These are phyloP conservation scores for Ibidorhyncha struthersii DNA, from an alignment of 2,113 vertebrate species.

Conservation along the genomic window DNA sequence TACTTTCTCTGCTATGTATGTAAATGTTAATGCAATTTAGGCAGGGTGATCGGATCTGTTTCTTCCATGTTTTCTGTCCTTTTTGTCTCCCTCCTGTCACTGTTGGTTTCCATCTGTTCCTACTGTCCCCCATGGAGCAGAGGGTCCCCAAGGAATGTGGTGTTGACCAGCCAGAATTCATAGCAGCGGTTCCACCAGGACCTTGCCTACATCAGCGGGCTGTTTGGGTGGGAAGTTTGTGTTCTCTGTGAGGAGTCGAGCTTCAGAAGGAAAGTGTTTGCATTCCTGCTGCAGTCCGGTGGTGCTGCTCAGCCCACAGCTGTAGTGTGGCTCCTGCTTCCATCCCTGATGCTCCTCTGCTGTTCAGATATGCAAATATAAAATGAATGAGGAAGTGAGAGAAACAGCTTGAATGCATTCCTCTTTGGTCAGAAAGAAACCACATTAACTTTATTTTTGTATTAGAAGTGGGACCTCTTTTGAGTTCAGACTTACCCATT, in stretches of 20 bases:
- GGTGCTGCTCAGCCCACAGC: background rate
- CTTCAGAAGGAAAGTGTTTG: background rate
- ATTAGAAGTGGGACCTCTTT: background rate
- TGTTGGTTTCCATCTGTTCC: background rate
- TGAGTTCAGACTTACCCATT: background rate
- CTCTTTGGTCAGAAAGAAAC: background rate
- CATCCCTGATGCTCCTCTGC: background rate
- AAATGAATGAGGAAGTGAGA: background rate
- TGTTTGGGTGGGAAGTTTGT: background rate
- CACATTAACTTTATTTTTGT: background rate
- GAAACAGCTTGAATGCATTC: background rate
- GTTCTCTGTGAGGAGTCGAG: background rate
- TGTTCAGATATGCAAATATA: background rate
- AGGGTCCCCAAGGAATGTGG: background rate
- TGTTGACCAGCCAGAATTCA: background rate
- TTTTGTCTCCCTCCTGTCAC: background rate
- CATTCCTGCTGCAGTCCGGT: fast-evolving
- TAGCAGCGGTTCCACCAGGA: background rate
- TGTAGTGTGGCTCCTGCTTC: background rate
- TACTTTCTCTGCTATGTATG: fast-evolving
- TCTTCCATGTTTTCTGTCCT: background rate
- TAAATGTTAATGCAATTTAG: fast-evolving
- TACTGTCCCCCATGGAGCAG: background rate
- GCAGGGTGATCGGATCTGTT: background rate
- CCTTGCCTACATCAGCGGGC: background rate